Evolutionary conservation across 2,113 vertebrate species (phyloP), one percentile per base, ranked within the genome.

Genomic region (Psephotus haematonotus): DNA sequence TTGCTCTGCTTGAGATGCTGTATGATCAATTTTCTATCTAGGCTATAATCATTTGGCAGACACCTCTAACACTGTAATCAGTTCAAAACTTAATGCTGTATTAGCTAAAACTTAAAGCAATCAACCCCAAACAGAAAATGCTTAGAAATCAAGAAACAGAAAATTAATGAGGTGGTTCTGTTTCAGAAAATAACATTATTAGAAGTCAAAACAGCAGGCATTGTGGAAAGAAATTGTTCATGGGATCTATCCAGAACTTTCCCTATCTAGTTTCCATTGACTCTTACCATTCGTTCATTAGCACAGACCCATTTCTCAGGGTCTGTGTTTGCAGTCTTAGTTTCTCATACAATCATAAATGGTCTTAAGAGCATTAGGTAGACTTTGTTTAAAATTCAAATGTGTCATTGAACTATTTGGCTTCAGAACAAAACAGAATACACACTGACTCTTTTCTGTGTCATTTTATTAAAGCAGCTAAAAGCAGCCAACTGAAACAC

Each of bases 41-140:
- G 35, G 35, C 69, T 84, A 22, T 53, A 75, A 84, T 92, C 14
- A 71, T 92, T 78, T 88, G 43, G 62, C 82, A 88, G 76, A 52
- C 69, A 90, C 57, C 62, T 86, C 90, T 86, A 63, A 39, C 60
- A 52, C 20, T 47, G 18, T 52, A 86, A 86, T 96, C 90, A 69
- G 68, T 47, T 83, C 68, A 68, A 50, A 93, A 71, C 6, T 10
- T 95, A 59, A 80, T 46, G 46, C n/a, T 79, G 35, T 44, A 52
- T 90, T 96, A 94, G 33, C 62, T 68, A 72, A 86, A 92, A 88
- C 52, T 72, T 81, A 52, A 10, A 37, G 80, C 80, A 83, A 95
- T 92, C 90, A 88, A 67, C 55, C 23, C 49, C 75, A 95, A 90
- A 2, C 28, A 60, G 72, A 72, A 62, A 88, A 88, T 12, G 46